Evolutionary conservation across 2,888 invertebrate species (phyloP).

Genomic region (Scelioninae gen. 1): DNA sequence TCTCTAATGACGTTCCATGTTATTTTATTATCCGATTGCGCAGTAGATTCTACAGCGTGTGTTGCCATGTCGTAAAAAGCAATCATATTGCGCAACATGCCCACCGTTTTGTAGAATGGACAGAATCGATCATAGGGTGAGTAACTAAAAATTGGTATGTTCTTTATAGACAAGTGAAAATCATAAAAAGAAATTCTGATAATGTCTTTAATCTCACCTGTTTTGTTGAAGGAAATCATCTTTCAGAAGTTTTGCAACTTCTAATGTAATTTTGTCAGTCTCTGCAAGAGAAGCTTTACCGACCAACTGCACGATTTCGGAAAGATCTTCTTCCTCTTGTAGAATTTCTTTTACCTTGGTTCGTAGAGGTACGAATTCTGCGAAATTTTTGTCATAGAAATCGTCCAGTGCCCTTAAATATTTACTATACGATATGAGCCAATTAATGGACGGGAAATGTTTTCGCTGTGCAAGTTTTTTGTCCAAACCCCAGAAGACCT

Average conservation of each 20-base stretch:
- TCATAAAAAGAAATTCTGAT: too few relatives aligned
- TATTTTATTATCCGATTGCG: constrained; percentile 99
- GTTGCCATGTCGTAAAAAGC: constrained; percentile 99
- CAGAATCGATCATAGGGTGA: constrained; percentile 98
- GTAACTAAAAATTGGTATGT: constrained; percentile 86
- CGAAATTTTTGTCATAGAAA: constrained; percentile 99
- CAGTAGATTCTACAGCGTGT: constrained; percentile 98
- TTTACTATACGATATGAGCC: constrained; percentile 98
- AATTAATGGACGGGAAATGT: constrained; percentile 99
- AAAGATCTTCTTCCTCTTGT: constrained; percentile 99
- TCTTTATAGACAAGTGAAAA: background rate
- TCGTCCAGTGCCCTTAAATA: constrained; percentile 99
- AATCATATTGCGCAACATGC: constrained; percentile 99
- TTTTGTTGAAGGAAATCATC: constrained; percentile 99
- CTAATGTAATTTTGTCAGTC: constrained; percentile 99
- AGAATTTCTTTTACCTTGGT: constrained; percentile 98
- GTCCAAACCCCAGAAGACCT: constrained; percentile 99
- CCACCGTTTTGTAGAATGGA: constrained; percentile 99
- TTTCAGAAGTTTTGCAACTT: constrained; percentile 98
- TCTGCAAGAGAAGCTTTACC: constrained; percentile 99
- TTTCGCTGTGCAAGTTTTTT: constrained; percentile 99
- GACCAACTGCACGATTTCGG: constrained; percentile 99
- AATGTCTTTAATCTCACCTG: constrained; percentile 88
- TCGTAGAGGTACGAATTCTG: constrained; percentile 98
- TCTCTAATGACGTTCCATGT: constrained; percentile 99